These are phyloP conservation scores for Papilio demoleus DNA, from an alignment of 2,888 invertebrate genomes.

Conservation along the genomic window DNA sequence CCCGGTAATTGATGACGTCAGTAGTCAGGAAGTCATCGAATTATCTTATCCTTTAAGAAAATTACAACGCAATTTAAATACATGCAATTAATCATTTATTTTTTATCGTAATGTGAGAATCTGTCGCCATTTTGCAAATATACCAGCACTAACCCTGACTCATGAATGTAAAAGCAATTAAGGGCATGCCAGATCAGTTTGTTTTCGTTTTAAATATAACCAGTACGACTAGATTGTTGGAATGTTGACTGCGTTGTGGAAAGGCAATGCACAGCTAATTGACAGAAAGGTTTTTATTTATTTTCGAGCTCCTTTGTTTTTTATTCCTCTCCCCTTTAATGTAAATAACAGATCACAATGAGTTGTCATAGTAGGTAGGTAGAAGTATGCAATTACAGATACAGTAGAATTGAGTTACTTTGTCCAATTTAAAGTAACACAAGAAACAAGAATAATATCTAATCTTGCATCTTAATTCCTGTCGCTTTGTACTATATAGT, in stretches of 20 bases:
- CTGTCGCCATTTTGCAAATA: not conserved
- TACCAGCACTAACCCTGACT: not conserved
- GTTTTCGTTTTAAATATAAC: conserved; percentile 2
- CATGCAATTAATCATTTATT: not conserved
- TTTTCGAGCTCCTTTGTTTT: not conserved
- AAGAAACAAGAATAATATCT: not conserved
- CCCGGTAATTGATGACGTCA: not conserved
- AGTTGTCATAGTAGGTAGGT: not conserved
- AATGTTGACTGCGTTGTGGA: not conserved
- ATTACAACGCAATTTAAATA: not conserved
- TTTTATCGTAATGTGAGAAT: not conserved
- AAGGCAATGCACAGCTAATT: not conserved
- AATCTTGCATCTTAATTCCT: not conserved
- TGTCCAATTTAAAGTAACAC: not conserved
- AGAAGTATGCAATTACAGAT: not conserved
- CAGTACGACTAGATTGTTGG: conserved; percentile 15
- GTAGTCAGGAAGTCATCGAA: not conserved
- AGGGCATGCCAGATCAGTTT: not conserved
- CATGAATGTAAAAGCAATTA: conserved; percentile 9
- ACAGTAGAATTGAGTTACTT: not conserved
- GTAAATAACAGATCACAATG: not conserved
- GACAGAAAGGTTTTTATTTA: not conserved
- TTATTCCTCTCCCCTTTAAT: not conserved
- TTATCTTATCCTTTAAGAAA: not conserved
- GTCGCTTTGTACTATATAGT: not conserved